phyloP scores from a whole-genome alignment of 2,797 vertebrate species.

The Vespertilio murinus region DNA sequence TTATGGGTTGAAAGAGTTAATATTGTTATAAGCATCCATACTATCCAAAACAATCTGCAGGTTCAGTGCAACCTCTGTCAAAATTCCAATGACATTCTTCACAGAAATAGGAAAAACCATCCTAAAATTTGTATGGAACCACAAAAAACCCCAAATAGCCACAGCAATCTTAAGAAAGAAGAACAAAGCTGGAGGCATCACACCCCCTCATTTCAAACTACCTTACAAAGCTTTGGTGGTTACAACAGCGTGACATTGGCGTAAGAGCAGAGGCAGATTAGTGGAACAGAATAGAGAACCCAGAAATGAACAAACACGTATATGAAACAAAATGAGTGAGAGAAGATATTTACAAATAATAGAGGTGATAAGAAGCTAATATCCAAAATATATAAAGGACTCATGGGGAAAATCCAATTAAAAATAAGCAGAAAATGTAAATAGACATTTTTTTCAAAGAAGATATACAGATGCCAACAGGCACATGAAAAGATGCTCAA shows the following conservation, averaged over 20 bases:
- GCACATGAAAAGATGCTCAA: not conserved
- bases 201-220: not conserved
- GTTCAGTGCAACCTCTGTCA: not conserved
- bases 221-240: not conserved
- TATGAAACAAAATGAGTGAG: not conserved
- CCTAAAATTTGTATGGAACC: not conserved
- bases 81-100: not conserved
- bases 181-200: not conserved
- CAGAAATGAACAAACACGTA: rapidly evolving
- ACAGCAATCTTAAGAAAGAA: not conserved
- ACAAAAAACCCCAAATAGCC: not conserved
- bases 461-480: not conserved
- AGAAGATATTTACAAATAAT: not conserved
- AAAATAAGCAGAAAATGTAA: not conserved
- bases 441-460: not conserved
- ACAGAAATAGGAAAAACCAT: not conserved
- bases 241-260: rapidly evolving
- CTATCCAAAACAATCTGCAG: not conserved
- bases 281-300: not conserved
- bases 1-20: not conserved
- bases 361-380: not conserved
- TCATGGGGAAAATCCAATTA: not conserved
- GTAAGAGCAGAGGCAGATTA: not conserved
- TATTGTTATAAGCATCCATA: not conserved
- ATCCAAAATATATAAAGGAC: not conserved